Evolutionary conservation across 2,797 vertebrate genomes (phyloP).

Genomic region (Rhincodon typus): DNA sequence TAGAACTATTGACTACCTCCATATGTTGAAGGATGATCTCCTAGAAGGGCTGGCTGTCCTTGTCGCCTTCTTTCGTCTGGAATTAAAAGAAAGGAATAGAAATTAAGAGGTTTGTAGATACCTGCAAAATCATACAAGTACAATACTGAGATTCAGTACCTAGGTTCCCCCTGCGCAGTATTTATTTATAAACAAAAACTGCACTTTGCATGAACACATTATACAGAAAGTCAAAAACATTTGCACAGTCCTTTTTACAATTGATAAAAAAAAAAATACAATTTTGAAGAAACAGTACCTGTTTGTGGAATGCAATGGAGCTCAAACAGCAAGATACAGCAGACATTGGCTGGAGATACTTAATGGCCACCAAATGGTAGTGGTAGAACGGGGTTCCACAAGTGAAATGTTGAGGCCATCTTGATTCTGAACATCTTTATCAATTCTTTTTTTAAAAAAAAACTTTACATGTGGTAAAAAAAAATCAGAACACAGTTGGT

Average conservation of each 20-base stretch:
- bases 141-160: conserved; percentile 44
- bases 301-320: too few relatives aligned
- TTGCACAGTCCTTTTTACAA: background rate
- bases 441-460: background rate
- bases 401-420: too few relatives aligned
- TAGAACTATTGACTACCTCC: conserved; percentile 70
- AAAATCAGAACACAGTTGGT: background rate
- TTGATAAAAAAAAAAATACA: background rate
- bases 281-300: conserved; percentile 69
- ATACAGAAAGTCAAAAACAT: conserved; percentile 22
- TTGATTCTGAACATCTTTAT: too few relatives aligned
- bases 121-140: background rate
- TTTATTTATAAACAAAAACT: conserved; percentile 44
- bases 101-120: background rate
- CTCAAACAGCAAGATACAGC: conserved; percentile 63
- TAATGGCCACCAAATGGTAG: too few relatives aligned
- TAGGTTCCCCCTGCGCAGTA: conserved; percentile 62
- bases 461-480: background rate
- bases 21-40: conserved; percentile 92
- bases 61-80: conserved; percentile 87
- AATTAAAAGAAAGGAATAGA: conserved; percentile 35
- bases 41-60: conserved; percentile 90
- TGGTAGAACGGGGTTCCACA: too few relatives aligned
- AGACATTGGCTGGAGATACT: too few relatives aligned
- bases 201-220: conserved; percentile 8